A percentile compares a stretch with the other conserved stretches of the same genome.
These are phyloP conservation scores for Notothenia coriiceps DNA, from an alignment of 2,113 vertebrate species.

Conservation along the genomic window DNA sequence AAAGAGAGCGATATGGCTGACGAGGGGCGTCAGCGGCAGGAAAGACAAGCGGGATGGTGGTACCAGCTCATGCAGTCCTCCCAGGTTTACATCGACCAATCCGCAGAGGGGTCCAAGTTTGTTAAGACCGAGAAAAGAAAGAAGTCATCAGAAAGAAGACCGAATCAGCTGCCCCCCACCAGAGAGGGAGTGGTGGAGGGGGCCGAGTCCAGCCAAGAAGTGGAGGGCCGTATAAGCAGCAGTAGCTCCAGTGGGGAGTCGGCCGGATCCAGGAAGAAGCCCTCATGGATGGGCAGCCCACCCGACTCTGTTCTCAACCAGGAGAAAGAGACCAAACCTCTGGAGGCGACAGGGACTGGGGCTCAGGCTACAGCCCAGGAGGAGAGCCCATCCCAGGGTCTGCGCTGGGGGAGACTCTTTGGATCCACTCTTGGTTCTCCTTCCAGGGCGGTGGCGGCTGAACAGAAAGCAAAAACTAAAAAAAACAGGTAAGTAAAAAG, in stretches of 20 bases:
- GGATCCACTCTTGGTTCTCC: slow-evolving; percentile 73
- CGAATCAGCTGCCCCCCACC: slow-evolving; percentile 81
- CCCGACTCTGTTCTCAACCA: slow-evolving; percentile 90
- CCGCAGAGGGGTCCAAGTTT: slow-evolving; percentile 87
- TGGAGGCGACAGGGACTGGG: slow-evolving; percentile 30
- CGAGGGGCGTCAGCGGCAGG: slow-evolving; percentile 67
- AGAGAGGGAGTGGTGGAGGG: slow-evolving; percentile 95
- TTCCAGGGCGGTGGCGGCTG: slow-evolving; percentile 51
- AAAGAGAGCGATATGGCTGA: slow-evolving; percentile 53
- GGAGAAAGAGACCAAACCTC: slow-evolving; percentile 75
- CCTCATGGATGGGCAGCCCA: slow-evolving; percentile 96
- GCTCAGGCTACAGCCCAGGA: slow-evolving; percentile 49
- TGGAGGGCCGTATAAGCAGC: slow-evolving; percentile 55
- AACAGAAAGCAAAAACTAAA: slow-evolving; percentile 64
- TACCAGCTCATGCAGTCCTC: slow-evolving; percentile 99
- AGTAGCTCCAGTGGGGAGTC: slow-evolving; percentile 8
- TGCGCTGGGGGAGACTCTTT: slow-evolving; percentile 86
- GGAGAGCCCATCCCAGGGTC: slow-evolving; percentile 75
- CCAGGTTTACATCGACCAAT: slow-evolving; percentile 95
- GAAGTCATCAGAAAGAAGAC: slow-evolving; percentile 79
- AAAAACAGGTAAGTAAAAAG: slow-evolving; percentile 85
- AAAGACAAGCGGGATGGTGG: slow-evolving; percentile 95
- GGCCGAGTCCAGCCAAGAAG: slow-evolving; percentile 88
- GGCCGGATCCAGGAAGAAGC: slow-evolving; percentile 76
- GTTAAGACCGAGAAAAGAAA: slow-evolving; percentile 86